Evolutionary conservation across 2,888 invertebrate species (phyloP), one percentile per base, ranked within the genome.

Genomic region (Choristoneura rosaceana): DNA sequence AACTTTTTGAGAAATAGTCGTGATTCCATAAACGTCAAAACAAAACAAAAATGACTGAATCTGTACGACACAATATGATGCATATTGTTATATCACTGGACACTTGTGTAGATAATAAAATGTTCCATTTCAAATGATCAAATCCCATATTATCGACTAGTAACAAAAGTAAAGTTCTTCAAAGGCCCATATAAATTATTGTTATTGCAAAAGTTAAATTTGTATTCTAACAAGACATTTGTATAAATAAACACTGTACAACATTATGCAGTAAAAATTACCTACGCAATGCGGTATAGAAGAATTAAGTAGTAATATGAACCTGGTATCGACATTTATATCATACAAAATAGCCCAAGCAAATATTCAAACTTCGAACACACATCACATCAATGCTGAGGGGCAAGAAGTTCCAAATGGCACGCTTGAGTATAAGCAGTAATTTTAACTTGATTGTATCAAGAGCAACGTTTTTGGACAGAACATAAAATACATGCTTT

Each of bases 341-440:
- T n/a, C n/a, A 4, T 47, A 14, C 47, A 47, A n/a, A 47, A 47
- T n/a, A 5, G 14, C 47, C n/a, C 5, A n/a, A n/a, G 14, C 47
- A 17, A 55, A 55, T 52, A 38, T 38, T 25, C 38, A 38, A 52
- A 52, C 52, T 9, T 17, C 5, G 10, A 52, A 17, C 52, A 17
- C 17, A 52, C 52, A 52, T 15, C 52, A 52, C 52, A 52, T 17
- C 15, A 15, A 52, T 15, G 14, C 17, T 38, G 15, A 43, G 4
- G 58, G 34, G 45, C 65, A 55, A 55, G 25, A 55, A 25, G 2
- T 55, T 58, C 7, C 55, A 4, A 43, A 62, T 71, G 66, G 66
- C 61, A 71, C 61, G 66, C 55, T 38, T 34, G 55, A 55, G 45
- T 33, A 52, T 41, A 45, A 52, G n/a, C 41, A 41, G 17, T 52